Base-by-base conservation (phyloP, 53 echinoderm and acorn worm genomes). In the Hippasteria phrygiana region DNA sequence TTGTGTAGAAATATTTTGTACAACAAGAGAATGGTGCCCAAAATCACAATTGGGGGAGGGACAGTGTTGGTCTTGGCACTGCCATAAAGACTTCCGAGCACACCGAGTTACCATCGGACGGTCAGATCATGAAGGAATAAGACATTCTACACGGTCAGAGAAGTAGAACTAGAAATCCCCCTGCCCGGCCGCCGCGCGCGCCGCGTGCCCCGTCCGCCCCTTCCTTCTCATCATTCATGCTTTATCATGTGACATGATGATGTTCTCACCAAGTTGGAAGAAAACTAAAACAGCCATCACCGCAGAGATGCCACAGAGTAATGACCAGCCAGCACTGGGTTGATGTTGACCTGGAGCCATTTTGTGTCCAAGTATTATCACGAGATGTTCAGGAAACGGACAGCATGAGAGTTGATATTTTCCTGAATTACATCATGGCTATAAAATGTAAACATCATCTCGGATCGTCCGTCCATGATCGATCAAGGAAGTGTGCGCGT, bases 191-290 rank as follows among this genome's bases (percentile, higher is more conserved):
- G n/a, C n/a, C n/a, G n/a, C n/a, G n/a, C n/a, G n/a, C n/a, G n/a
- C n/a, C n/a, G n/a, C n/a, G n/a, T n/a, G n/a, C n/a, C n/a, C n/a
- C n/a, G n/a, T n/a, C n/a, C n/a, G n/a, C n/a, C n/a, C n/a, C n/a
- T n/a, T n/a, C n/a, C n/a, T n/a, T n/a, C n/a, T n/a, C 18, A 17
- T 55, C 18, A 17, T 16, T 55, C 55, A 55, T 55, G 16, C 55
- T 2, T 55, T 13, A 55, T 16, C 18, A 16, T 45, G 11, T 11
- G 11, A 11, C 46, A 45, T 45, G 11, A 56, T 1, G 22, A 2
- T 24, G 22, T 10, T 27, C 75, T 75, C 78, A 88, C 88, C 88
- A 40, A 77, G 77, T 59, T 88, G 56, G 29, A 88, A 77, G 64
- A 88, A 77, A 47, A 88, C 50, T 37, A 78, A 41, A 24, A 41